Base-by-base conservation (phyloP, 2,797 vertebrate genomes). In the Sciurus vulgaris region DNA sequence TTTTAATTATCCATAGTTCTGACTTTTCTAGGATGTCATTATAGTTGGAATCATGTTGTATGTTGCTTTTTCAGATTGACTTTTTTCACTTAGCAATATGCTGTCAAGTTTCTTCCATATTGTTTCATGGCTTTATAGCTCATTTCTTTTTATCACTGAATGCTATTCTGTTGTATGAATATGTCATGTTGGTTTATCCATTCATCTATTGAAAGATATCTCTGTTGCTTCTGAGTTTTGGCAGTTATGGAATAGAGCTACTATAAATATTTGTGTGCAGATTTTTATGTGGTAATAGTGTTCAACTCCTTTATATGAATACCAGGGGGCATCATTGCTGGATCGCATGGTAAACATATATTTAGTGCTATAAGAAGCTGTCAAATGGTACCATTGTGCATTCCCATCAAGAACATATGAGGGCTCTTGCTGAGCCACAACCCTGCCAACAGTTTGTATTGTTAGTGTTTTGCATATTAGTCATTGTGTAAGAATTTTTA, bases 111-210 rank as follows among this genome's bases (percentile, higher is more conserved):
- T 91, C 51, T 9, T 74, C n/a, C 35, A 3, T 44, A 54, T 90
- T 28, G 73, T 81, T 90, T 51, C n/a, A 54, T 86, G 41, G 7
- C 59, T 56, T 70, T 13, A 69, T 33, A 76, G n/a, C 51, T 83
- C 61, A 41, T 92, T 92, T 95, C 70, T 84, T 84, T 76, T 84
- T 54, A 35, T 87, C 26, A 54, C 44, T 83, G 70, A 77, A 28
- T 81, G 86, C 85, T 54, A 70, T 26, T 79, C 35, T 77, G 59
- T 33, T 81, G 7, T 74, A 51, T 85, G 15, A 35, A n/a, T 47
- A 9, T 61, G 63, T 65, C 79, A 30, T 38, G 4, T 94, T 94
- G 24, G 47, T 83, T 83, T 83, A 83, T 61, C 35, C 20, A 38
- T 69, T 92, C 67, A 54, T 89, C 65, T 79, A 1, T 85, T 85